A percentile compares a stretch with the other conserved stretches of the same genome.
Conservation (phyloP, 2,888 invertebrate genomes). For the Acrobasis suavella region DNA sequence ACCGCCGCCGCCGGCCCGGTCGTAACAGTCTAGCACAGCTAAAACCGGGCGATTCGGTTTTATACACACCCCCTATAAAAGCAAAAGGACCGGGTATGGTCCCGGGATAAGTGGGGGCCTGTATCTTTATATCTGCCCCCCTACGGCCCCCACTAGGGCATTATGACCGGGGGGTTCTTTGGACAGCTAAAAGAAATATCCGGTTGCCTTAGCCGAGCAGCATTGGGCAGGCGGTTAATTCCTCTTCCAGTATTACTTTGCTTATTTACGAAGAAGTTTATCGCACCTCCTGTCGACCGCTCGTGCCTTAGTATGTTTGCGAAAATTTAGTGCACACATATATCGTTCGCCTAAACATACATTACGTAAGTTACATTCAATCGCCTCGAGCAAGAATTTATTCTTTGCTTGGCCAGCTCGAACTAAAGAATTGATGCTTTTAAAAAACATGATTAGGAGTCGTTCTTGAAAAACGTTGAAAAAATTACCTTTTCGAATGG, state of each 20-base stretch:
- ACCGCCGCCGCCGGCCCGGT: constrained; percentile 72
- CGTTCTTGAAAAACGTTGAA: too few relatives aligned
- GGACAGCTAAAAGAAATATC: constrained; percentile 83
- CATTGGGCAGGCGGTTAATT: constrained; percentile 69
- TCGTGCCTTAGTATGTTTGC: constrained; percentile 45
- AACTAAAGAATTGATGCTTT: not conserved
- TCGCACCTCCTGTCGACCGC: constrained; percentile 59
- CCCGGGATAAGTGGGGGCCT: constrained; percentile 80
- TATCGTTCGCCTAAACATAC: constrained; percentile 25
- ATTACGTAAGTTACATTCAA: not conserved
- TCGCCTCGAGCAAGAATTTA: not conserved
- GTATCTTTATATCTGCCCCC: constrained; percentile 82
- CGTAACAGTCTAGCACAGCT: constrained; percentile 80
- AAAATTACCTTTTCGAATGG: too few relatives aligned
- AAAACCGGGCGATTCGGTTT: constrained; percentile 82
- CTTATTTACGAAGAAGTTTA: constrained; percentile 73
- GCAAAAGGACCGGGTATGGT: constrained; percentile 80
- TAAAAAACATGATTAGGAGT: too few relatives aligned
- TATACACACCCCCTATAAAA: constrained; percentile 83
- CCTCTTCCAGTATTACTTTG: constrained; percentile 74
- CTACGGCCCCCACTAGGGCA: constrained; percentile 69
- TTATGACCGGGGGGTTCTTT: constrained; percentile 81
- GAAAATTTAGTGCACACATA: constrained; percentile 38
- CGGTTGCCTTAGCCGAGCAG: constrained; percentile 73
- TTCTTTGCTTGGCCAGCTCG: not conserved